Base-by-base conservation (phyloP, 1,140 invertebrate species). In the Lordiphosa mommai region DNA sequence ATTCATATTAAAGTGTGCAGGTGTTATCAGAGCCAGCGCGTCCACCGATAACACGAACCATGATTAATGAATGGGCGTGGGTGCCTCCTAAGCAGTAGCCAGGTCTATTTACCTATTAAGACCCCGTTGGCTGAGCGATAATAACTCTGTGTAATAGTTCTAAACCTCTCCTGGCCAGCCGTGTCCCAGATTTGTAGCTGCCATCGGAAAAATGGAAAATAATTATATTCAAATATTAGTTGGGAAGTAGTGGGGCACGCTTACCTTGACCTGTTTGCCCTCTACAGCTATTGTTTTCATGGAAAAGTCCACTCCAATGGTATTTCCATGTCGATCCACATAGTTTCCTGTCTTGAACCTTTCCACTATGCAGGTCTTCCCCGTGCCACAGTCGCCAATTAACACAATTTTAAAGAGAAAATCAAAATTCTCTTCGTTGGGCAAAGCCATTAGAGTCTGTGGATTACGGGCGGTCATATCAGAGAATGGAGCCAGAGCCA, bases 281-380 rank as follows among this genome's bases (percentile, higher is more conserved):
- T 98, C 96, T 40, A 98, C 93, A 50, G 95, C 91, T 5, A 98
- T 92, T 14, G 96, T 98, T 92, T 98, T 98, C 96, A 98, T 98
- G 53, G 96, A 97, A 90, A 98, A 98, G 90, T 98, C 97, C 17
- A 98, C 97, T 43, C 97, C 97, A 77, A 98, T 98, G 16, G 97
- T 98, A 86, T 95, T 97, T 13, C 96, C 96, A 89, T 98, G 96
- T 72, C 94, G 92, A 90, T 98, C 96, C 53, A 97, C 94, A 88
- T 96, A 98, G 60, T 95, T 97, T 57, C 97, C 97, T 50, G 96
- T 96, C 89, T 96, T 97, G 89, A 98, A 96, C 58, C 96, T 92
- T 89, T 98, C 96, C 36, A 98, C 95, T 68, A 97, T 94, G 86
- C 94, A 94, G 8, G 94, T 95, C 88, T 95, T 95, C 14, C 94